Base-by-base conservation (phyloP, 2,797 vertebrate genomes). In the Nothura maculosa region DNA sequence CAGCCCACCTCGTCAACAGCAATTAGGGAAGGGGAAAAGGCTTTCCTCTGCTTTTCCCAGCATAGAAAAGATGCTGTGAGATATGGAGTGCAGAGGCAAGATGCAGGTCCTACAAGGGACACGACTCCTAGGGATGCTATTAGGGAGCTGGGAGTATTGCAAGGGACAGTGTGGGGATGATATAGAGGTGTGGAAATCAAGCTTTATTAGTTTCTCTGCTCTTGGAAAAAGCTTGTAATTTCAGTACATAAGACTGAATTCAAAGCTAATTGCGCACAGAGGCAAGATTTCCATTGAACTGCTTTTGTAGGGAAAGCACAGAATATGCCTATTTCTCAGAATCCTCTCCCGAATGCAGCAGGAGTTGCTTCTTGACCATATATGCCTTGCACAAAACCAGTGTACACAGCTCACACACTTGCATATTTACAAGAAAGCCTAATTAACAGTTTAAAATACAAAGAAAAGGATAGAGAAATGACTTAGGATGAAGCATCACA, bases 221-320 rank as follows among this genome's bases (percentile, higher is more conserved):
- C 82, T 66, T 81, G 42, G 92, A 89, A 95, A 95, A 92, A 81
- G 58, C 82, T 76, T 73, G 85, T 96, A 96, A 93, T 96, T 96
- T 94, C 95, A 94, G 92, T 63, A 74, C 91, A 91, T 78, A 73
- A 8, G 20, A 27, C 66, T 89, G 76, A 93, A 89, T 94, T 95
- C 82, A 95, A 93, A 92, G 89, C 62, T 80, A 83, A 1, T 0
- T 76, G 89, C 94, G 91, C 89, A 92, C 93, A 60, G 73, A 92
- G 73, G 77, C 76, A 94, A 81, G 80, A 87, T 36, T 92, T 92
- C 66, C 55, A 92, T 3, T 93, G 92, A 96, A 91, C 89, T 94
- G 83, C 85, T 95, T 93, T 87, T 83, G 69, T 75, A 63, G 42
- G n/a, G 50, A 93, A 36, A 63, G 85, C 73, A 85, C 58, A 93